Conservation (phyloP, 2,113 vertebrate genomes). For the Piprites chloris region DNA sequence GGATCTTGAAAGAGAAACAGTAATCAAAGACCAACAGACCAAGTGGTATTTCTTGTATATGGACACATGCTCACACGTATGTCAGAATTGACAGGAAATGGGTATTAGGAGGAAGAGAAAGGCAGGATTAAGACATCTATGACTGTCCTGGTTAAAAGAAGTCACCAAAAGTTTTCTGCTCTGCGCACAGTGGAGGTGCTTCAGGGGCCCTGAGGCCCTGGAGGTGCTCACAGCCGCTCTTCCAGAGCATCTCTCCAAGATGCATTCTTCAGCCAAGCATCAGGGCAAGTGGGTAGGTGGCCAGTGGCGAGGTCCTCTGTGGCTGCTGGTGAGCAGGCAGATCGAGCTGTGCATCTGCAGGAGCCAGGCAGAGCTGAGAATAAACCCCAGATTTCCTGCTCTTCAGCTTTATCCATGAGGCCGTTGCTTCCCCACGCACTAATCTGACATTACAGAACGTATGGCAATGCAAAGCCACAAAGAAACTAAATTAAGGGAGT, state of each 20-base stretch:
- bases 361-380: neutral
- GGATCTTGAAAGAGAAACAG: neutral
- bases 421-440: neutral
- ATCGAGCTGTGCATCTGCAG: accelerated
- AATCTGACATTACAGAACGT: neutral
- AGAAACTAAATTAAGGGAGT: constrained; percentile 39
- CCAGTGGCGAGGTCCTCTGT: accelerated
- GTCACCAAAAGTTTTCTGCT: neutral
- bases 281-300: accelerated
- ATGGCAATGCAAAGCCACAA: constrained; percentile 29
- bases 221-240: neutral
- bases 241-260: neutral
- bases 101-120: neutral
- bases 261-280: neutral
- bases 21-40: neutral
- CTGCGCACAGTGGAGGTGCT: neutral
- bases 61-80: neutral
- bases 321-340: neutral
- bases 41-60: neutral
- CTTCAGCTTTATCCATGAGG: neutral
- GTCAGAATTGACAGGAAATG: neutral
- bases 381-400: neutral
- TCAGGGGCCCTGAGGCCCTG: neutral
- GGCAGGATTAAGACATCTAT: neutral
- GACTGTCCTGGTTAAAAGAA: neutral